Evolutionary conservation across 1,140 invertebrate species (phyloP).

Genomic region (Leptinotarsa lineolata): DNA sequence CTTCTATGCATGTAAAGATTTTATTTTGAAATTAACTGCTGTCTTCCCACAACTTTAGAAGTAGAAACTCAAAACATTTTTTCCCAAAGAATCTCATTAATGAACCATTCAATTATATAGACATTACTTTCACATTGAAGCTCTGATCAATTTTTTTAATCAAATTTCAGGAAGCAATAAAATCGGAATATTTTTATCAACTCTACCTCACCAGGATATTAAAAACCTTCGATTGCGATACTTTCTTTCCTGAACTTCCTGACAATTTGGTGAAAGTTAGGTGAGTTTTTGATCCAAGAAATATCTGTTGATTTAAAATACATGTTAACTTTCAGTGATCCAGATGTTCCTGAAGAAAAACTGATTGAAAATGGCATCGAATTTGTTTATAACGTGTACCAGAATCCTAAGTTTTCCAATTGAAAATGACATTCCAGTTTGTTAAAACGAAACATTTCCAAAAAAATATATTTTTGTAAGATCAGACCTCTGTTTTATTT

Average conservation of each 20-base stretch:
- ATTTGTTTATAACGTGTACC: slow-evolving; percentile 76
- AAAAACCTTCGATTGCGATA: slow-evolving; percentile 81
- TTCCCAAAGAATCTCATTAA: no score
- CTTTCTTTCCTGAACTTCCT: slow-evolving; percentile 81
- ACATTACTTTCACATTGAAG: no score
- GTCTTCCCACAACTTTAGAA: no score
- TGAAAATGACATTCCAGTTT: background rate
- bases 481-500: background rate
- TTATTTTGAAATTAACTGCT: no score
- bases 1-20: no score
- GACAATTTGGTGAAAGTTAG: slow-evolving; percentile 63
- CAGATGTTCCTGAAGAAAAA: slow-evolving; percentile 65
- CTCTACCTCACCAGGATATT: slow-evolving; percentile 88
- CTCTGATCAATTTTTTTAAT: background rate
- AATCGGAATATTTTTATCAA: slow-evolving; percentile 69
- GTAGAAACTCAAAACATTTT: no score
- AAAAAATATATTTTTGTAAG: background rate
- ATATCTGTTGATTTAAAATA: background rate
- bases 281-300: slow-evolving; percentile 50
- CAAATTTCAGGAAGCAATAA: slow-evolving; percentile 70
- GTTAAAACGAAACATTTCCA: background rate
- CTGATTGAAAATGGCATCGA: slow-evolving; percentile 75
- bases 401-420: slow-evolving; percentile 54
- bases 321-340: slow-evolving; percentile 58
- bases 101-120: no score